phyloP scores from a whole-genome alignment of 1,140 invertebrate species.

The Brachionus paranguensis region DNA sequence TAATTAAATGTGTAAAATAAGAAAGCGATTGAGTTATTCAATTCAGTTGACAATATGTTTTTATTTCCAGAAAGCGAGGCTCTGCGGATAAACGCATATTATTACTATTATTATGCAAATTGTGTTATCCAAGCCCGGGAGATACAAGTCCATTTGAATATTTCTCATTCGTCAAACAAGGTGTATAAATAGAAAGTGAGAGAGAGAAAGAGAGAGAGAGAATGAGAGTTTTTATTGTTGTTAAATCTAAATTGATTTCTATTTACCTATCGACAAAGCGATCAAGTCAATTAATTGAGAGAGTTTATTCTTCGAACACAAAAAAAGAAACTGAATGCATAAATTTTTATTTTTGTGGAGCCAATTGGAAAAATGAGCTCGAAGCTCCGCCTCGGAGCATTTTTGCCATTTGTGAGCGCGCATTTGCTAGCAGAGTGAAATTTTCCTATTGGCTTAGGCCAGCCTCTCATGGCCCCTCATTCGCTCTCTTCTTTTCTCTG shows the following conservation, averaged over 20 bases:
- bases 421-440: background rate
- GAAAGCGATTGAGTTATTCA: too few relatives aligned
- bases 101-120: background rate
- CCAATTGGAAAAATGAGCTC: background rate
- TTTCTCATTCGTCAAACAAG: background rate
- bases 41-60: background rate
- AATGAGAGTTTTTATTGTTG: background rate
- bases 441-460: background rate
- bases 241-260: slow-evolving; percentile 13
- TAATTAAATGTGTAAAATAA: too few relatives aligned
- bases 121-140: background rate
- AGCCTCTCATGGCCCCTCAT: background rate
- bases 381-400: background rate
- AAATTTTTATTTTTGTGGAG: background rate
- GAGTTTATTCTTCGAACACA: background rate
- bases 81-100: too few relatives aligned
- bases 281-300: slow-evolving; percentile 28
- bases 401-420: background rate
- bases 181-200: background rate
- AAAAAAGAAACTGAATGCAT: background rate
- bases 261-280: slow-evolving; percentile 21
- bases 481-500: background rate
- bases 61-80: background rate
- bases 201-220: background rate
- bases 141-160: background rate